Evolutionary conservation across 2,888 invertebrate species (phyloP).

Genomic region (Phengaris arion): DNA sequence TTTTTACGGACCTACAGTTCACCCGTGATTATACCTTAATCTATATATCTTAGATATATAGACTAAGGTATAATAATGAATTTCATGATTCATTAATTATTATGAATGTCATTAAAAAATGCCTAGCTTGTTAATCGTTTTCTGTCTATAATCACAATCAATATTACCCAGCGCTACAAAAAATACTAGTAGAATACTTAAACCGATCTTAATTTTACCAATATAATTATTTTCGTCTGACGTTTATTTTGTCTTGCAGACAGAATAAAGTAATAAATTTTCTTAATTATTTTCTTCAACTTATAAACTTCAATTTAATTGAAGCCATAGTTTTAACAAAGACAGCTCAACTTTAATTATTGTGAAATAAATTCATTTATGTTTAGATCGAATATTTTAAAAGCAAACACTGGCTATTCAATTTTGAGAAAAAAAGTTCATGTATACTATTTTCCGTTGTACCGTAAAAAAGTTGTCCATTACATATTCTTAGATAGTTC

Average conservation of each 20-base stretch:
- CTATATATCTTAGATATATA: too few species aligned
- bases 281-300: constrained; percentile 18
- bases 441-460: neutral
- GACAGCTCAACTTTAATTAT: neutral
- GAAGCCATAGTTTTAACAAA: constrained; percentile 12
- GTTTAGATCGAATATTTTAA: too few species aligned
- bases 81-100: too few species aligned
- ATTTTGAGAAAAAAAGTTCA: neutral
- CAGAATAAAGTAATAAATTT: constrained; percentile 12
- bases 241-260: constrained; percentile 2
- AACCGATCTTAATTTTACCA: neutral
- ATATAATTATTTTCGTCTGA: constrained; percentile 3
- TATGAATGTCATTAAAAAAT: too few species aligned
- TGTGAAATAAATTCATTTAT: neutral
- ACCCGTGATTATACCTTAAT: too few species aligned
- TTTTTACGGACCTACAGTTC: neutral
- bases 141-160: too few species aligned
- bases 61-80: too few species aligned
- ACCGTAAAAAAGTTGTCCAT: neutral
- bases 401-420: neutral
- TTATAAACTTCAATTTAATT: neutral
- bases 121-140: too few species aligned
- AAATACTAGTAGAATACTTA: neutral
- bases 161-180: neutral
- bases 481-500: neutral